These are phyloP conservation scores for Ceratina calcarata DNA, from an alignment of 1,140 invertebrate genomes.

Conservation along the genomic window DNA sequence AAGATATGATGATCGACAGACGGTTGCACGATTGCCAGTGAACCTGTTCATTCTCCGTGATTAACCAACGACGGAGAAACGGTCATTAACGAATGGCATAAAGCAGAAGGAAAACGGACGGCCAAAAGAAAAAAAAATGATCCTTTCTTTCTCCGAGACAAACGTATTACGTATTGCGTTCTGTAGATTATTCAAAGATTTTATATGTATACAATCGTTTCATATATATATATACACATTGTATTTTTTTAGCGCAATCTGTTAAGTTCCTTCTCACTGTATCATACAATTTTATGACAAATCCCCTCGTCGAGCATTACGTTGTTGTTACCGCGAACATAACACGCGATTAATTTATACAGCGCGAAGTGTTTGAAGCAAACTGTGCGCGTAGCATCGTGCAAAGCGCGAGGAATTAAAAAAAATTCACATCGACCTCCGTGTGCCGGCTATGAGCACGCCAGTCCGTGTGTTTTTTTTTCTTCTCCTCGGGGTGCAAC, in stretches of 20 bases:
- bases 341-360: slow-evolving; percentile 64
- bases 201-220: slow-evolving; percentile 74
- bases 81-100: background rate
- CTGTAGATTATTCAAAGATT: slow-evolving; percentile 71
- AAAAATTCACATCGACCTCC: background rate
- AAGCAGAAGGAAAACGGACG: slow-evolving; percentile 23
- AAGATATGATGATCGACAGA: slow-evolving; percentile 1
- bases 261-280: slow-evolving; percentile 73
- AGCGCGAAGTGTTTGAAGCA: background rate
- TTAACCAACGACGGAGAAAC: slow-evolving; percentile 66
- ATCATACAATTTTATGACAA: slow-evolving; percentile 55
- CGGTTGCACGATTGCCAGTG: background rate
- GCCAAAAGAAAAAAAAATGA: slow-evolving; percentile 14
- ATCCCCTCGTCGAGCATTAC: slow-evolving; percentile 61
- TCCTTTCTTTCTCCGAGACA: slow-evolving; percentile 1
- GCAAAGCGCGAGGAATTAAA: background rate
- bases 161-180: slow-evolving; percentile 55
- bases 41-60: slow-evolving; percentile 63
- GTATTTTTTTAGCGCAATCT: slow-evolving; percentile 74
- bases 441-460: background rate
- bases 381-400: background rate
- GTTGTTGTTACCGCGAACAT: slow-evolving; percentile 54
- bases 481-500: background rate
- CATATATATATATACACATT: slow-evolving; percentile 59
- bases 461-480: background rate